Evolutionary conservation across 2,797 vertebrate genomes (phyloP), one percentile per base, ranked within the genome.

Genomic region (Eurystomus glaucurus): DNA sequence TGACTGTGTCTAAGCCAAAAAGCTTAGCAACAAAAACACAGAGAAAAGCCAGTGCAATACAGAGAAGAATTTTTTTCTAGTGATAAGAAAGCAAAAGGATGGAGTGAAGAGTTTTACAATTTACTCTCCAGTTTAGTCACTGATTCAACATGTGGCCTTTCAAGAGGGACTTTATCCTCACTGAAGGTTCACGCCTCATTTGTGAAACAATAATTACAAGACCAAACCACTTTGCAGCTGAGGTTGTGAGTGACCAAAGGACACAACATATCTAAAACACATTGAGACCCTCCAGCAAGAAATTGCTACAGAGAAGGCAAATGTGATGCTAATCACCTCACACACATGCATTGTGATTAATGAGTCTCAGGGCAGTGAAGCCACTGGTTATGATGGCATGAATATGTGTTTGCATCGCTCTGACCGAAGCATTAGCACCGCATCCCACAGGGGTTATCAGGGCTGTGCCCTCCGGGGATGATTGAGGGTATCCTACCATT

Each of bases 401-500:
- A 64, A n/a, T 45, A 65, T 4, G 8, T 26, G 1, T 65, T 90
- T 66, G 33, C 78, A 41, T 46, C 50, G 50, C 29, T 77, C 51
- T 77, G 81, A 15, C 31, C 2, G 3, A 50, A 41, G 26, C 20
- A 6, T 64, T 79, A 93, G 78, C 69, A 79, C 81, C 2, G 0
- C 71, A 20, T 60, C 76, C 29, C 52, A 33, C 6, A 41, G 62
- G 31, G 29, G 33, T 16, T 82, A 80, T 43, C n/a, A 39, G 85
- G 86, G 76, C 89, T 62, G 51, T 8, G 71, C 85, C 94, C 82
- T 80, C 39, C 16, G 4, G 90, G 95, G 75, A 7, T 37, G 65
- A 11, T 88, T 87, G 61, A 55, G 93, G 41, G 68, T 91, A 15
- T 98, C 99, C 98, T 99, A 99, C 99, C 99, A 99, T 98, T 99